Percentiles rank a stretch among this genome's conserved stretches.
These are phyloP conservation scores for Jacana jacana DNA, from an alignment of 2,113 vertebrate species.

Conservation along the genomic window DNA sequence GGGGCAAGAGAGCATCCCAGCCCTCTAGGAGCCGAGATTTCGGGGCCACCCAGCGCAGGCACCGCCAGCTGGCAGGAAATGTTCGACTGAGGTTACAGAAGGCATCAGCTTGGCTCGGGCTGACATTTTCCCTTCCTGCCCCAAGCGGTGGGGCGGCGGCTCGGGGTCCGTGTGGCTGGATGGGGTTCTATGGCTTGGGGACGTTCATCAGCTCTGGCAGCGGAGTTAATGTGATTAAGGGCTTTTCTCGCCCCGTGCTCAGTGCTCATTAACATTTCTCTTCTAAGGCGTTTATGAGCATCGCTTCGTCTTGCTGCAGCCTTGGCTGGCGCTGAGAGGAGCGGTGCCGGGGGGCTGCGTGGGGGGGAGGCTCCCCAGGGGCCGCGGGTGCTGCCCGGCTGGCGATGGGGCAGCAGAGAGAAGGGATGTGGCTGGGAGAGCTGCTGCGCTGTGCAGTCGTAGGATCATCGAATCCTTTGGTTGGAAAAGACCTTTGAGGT, in stretches of 20 bases:
- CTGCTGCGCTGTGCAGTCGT: rapidly evolving
- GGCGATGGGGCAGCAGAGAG: not conserved
- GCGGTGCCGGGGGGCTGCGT: rapidly evolving
- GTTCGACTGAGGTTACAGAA: not conserved
- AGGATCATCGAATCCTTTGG: too few relatives aligned
- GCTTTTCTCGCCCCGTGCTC: not conserved
- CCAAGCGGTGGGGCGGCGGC: rapidly evolving
- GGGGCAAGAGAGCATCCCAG: not conserved
- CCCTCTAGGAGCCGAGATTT: rapidly evolving
- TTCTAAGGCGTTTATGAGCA: not conserved
- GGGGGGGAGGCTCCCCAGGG: not conserved
- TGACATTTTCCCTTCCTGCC: rapidly evolving
- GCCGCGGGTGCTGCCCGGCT: rapidly evolving
- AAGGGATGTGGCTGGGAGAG: not conserved
- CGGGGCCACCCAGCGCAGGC: rapidly evolving
- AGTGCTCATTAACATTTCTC: not conserved
- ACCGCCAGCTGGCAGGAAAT: not conserved
- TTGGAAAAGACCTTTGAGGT: not conserved
- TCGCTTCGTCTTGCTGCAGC: not conserved
- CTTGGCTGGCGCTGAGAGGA: not conserved
- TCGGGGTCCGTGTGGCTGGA: rapidly evolving
- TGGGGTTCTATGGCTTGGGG: not conserved
- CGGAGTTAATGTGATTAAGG: not conserved
- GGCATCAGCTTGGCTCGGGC: not conserved
- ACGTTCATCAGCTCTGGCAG: not conserved